Base-by-base conservation (phyloP, 2,888 invertebrate genomes). In the Ligdia adustata region DNA sequence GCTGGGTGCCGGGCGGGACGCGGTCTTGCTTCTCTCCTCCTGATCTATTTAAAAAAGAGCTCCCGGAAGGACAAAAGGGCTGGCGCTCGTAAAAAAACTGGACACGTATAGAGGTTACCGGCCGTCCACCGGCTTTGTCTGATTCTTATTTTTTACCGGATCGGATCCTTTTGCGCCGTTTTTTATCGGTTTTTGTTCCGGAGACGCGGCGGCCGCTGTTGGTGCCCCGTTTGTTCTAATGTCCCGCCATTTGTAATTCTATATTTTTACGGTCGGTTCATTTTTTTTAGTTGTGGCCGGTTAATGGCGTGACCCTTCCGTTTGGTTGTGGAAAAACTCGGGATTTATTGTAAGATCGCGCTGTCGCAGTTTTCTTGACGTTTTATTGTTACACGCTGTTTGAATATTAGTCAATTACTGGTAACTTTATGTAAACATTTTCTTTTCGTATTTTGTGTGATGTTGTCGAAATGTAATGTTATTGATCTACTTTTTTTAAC, bases 151-250 rank as follows among this genome's bases (percentile, higher is more conserved):
- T 88, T 89, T 89, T 86, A 86, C 86, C 86, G 85, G 80, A 85
- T 88, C 86, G 86, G 85, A 84, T 82, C 85, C 86, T 84, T 87
- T 82, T 78, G 69, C 78, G 78, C 69, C 71, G 81, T 75, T 85
- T 88, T 89, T 89, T 88, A 87, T 87, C 87, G 88, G 87, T 87
- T 88, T 89, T 89, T 90, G 88, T 89, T 88, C 87, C 89, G 89
- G 88, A 83, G 87, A 87, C 84, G 79, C 74, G 67, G 59, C 66
- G 73, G 70, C 71, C 72, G 70, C 73, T 71, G 75, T 75, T 76
- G 74, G 74, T 69, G 66, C 69, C 62, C 73, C 83, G 81, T 79
- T 85, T 81, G 86, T 84, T 82, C 85, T 89, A 87, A 88, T 86
- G 89, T 79, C 72, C 74, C 72, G 69, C 81, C 89, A 82, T 88